These are phyloP conservation scores for Bhutanitis thaidina DNA, from an alignment of 2,888 invertebrate genomes.

Conservation along the genomic window DNA sequence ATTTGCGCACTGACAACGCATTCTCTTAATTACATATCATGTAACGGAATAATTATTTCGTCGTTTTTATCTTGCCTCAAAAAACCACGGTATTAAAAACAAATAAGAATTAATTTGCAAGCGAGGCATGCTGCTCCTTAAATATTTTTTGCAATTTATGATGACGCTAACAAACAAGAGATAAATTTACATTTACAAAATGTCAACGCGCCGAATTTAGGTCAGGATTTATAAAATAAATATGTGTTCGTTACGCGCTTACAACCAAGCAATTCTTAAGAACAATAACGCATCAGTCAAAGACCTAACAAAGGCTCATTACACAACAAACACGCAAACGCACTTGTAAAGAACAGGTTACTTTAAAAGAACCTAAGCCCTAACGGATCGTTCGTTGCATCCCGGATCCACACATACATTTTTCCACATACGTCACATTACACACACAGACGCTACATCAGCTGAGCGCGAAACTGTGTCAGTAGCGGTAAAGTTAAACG, in stretches of 20 bases:
- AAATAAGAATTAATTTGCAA: constrained; percentile 7
- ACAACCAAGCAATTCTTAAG: constrained; percentile 8
- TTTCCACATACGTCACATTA: constrained; percentile 36
- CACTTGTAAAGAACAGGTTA: constrained; percentile 23
- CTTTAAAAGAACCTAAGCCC: constrained; percentile 35
- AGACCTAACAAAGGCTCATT: constrained; percentile 22
- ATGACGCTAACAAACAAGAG: constrained; percentile 13
- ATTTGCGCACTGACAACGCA: no score
- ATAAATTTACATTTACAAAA: constrained; percentile 19
- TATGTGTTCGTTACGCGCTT: constrained; percentile 7
- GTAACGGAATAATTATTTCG: no score
- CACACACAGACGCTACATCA: constrained; percentile 39
- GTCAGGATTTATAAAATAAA: constrained; percentile 17
- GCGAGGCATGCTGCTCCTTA: constrained; percentile 1
- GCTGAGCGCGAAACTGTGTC: constrained; percentile 70
- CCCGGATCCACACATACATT: constrained; percentile 52
- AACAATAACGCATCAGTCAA: constrained; percentile 22
- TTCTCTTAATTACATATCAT: no score
- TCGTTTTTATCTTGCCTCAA: no score
- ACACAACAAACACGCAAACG: constrained; percentile 25
- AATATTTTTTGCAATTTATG: constrained; percentile 13
- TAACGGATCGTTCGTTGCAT: constrained; percentile 49
- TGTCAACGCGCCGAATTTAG: constrained; percentile 17
- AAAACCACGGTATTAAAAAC: background rate
- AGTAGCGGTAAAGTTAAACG: constrained; percentile 61